Percentiles rank a stretch among this genome's conserved stretches.
These are phyloP conservation scores for Sinotaia quadrata DNA, from an alignment of 2,888 invertebrate species.

Conservation along the genomic window DNA sequence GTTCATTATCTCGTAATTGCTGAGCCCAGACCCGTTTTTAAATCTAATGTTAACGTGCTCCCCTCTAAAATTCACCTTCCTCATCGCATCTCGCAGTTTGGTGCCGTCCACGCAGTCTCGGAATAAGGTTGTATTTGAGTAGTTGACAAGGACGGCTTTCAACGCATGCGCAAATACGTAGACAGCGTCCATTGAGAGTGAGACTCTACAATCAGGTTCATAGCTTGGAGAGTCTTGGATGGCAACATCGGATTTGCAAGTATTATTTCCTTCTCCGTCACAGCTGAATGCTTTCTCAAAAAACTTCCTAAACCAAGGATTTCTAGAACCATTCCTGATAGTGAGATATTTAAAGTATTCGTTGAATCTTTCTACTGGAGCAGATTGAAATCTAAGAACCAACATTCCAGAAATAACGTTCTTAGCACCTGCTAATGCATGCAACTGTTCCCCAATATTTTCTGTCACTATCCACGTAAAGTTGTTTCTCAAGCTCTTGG, in stretches of 20 bases:
- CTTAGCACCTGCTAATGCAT: not conserved
- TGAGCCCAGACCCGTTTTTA: constrained; percentile 39
- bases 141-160: not conserved
- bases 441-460: constrained; percentile 4
- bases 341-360: constrained; percentile 14
- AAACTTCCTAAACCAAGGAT: constrained; percentile 27
- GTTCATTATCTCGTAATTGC: constrained; percentile 34
- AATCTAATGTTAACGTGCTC: constrained; percentile 34
- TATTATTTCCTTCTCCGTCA: not conserved
- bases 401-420: not conserved
- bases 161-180: constrained; percentile 8
- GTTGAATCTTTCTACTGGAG: constrained; percentile 17
- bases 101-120: not conserved
- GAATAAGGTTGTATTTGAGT: not conserved
- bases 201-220: constrained; percentile 2
- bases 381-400: constrained; percentile 4
- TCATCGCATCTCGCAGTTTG: not conserved
- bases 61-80: constrained; percentile 22
- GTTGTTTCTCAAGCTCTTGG: not conserved
- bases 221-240: not conserved
- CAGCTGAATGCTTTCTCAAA: constrained; percentile 8
- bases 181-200: constrained; percentile 7
- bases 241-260: not conserved
- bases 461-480: constrained; percentile 14
- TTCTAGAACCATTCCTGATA: not conserved